These are phyloP conservation scores for Bombus cullumanus DNA, from an alignment of 1,140 invertebrate genomes.

Conservation along the genomic window DNA sequence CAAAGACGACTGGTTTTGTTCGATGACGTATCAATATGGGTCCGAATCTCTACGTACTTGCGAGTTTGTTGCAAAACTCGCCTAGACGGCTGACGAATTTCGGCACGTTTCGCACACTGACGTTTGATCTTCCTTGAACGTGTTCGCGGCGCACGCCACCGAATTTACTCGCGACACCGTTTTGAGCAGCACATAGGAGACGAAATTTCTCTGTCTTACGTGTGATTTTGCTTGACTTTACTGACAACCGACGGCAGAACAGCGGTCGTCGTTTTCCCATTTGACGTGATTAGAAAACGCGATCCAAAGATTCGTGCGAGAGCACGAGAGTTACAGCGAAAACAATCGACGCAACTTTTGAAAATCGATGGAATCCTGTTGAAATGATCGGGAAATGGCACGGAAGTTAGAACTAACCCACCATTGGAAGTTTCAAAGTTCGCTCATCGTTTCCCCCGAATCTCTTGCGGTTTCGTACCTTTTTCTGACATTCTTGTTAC, in stretches of 20 bases:
- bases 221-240: constrained; percentile 19
- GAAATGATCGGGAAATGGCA: not conserved
- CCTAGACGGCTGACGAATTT: constrained; percentile 23
- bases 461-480: too few species aligned
- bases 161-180: constrained; percentile 13
- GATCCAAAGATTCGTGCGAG: not conserved
- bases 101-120: constrained; percentile 32
- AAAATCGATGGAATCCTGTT: not conserved
- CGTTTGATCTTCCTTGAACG: constrained; percentile 52
- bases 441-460: not conserved
- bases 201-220: constrained; percentile 36
- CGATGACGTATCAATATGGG: constrained; percentile 27
- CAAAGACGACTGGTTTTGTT: not conserved
- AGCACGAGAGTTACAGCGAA: not conserved
- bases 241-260: not conserved
- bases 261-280: not conserved
- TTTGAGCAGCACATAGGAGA: not conserved
- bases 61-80: constrained; percentile 23
- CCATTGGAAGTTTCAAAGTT: not conserved
- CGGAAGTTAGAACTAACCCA: not conserved
- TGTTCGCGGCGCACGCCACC: not conserved
- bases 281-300: constrained; percentile 4
- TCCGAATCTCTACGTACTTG: not conserved
- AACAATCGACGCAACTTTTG: not conserved
- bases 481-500: too few species aligned